These are phyloP conservation scores for Octodonta nipae DNA, from an alignment of 2,888 invertebrate genomes.

Conservation along the genomic window DNA sequence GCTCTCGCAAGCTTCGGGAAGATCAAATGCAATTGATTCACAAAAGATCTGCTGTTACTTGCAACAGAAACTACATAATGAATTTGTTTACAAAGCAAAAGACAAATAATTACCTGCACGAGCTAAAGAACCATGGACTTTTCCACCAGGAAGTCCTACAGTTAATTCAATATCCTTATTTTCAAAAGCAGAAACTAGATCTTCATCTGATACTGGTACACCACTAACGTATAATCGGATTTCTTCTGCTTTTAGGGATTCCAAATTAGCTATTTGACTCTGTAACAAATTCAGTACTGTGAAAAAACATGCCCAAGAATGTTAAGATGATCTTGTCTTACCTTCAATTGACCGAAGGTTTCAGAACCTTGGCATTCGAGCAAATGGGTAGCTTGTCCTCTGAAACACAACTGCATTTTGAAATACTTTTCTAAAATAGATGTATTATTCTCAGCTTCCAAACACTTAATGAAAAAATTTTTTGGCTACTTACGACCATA, in stretches of 20 bases:
- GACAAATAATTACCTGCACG: constrained; percentile 82
- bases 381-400: constrained; percentile 61
- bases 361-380: constrained; percentile 61
- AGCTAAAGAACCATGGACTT: constrained; percentile 98
- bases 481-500: too few relatives aligned
- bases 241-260: constrained; percentile 40
- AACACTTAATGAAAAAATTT: too few relatives aligned
- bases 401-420: constrained; percentile 70
- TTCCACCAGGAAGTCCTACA: constrained; percentile 84
- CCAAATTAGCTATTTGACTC: constrained; percentile 49
- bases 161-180: constrained; percentile 63
- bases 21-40: too few relatives aligned
- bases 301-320: too few relatives aligned
- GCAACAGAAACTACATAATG: too few relatives aligned
- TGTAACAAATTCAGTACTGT: too few relatives aligned
- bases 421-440: too few relatives aligned
- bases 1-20: too few relatives aligned
- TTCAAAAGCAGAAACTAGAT: constrained; percentile 49
- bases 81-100: not conserved
- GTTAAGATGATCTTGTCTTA: too few relatives aligned
- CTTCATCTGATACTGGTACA: constrained; percentile 56
- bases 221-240: constrained; percentile 65
- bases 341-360: constrained; percentile 64
- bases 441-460: too few relatives aligned
- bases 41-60: too few relatives aligned